Base-by-base conservation (phyloP, 2,113 vertebrate genomes). In the Semicossyphus pulcher region DNA sequence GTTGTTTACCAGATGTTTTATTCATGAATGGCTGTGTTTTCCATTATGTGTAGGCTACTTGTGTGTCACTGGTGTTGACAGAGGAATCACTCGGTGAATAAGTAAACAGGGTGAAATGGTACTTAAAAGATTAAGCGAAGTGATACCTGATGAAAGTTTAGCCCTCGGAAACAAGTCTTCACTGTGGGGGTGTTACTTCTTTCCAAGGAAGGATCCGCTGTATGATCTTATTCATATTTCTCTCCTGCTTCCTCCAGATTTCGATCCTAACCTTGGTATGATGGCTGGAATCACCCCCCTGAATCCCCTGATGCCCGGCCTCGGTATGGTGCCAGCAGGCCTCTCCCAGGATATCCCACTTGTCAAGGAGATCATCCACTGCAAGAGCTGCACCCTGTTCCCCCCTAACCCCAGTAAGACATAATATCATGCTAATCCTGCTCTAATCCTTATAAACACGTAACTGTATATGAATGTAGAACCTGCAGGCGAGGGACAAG, bases 331-430 rank as follows among this genome's bases (percentile, higher is more conserved):
- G 23, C 95, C 96, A 0, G 93, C 94, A 9, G 93, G 94, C 45
- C 94, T 96, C 73, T 95, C 95, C 21, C 96, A 96, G 21, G 96
- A 98, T 69, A 79, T 97, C 81, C 96, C 96, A 0, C 91, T 96
- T 5, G 88, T 94, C 18, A 98, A 99, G 86, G 97, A 98, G 93
- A 98, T 99, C 88, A 97, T 99, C 82, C 97, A 99, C 91, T 98
- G 96, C 95, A 97, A 97, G 88, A 98, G 92, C 93, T 99, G 97
- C 92, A 99, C 97, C 0, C 95, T 98, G 66, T 99, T 99, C 77
- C 97, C 97, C 4, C 95, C 97, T 5, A 98, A 98, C 89, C 97
- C 97, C 85, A 97, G 97, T 99, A 95, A 96, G 87, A 94, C 67
- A 49, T 8, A 48, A 64, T 45, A 12, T 44, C 31, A 59, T 32